phyloP scores from a whole-genome alignment of 2,888 invertebrate species.

The Andrena bicolor region DNA sequence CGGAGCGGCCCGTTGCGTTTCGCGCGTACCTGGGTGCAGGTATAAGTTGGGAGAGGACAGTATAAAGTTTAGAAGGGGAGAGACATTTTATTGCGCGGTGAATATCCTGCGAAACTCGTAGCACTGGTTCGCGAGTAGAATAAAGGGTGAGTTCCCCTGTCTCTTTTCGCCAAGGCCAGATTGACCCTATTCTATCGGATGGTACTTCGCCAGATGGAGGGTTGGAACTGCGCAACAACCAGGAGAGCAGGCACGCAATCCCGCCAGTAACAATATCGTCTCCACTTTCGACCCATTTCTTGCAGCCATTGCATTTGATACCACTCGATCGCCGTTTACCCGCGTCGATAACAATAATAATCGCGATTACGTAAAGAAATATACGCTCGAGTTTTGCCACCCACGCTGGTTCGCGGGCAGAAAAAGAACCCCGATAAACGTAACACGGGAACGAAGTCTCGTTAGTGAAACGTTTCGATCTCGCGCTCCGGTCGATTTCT shows the following conservation, averaged over 20 bases:
- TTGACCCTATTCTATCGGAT: too few species aligned
- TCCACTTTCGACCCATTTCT: constrained; percentile 60
- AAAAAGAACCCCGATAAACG: constrained; percentile 4
- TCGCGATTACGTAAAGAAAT: constrained; percentile 25
- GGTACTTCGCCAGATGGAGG: too few species aligned
- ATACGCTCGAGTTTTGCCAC: constrained; percentile 43
- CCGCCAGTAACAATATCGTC: constrained; percentile 58
- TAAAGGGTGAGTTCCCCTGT: too few species aligned
- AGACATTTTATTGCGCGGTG: too few species aligned
- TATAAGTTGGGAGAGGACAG: not conserved
- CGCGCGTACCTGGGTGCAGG: not conserved
- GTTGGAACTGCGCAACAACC: too few species aligned
- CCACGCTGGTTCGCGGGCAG: constrained; percentile 44
- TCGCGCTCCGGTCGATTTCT: constrained; percentile 9
- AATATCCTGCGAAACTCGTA: too few species aligned
- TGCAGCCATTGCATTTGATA: constrained; percentile 57
- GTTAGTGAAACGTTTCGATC: not conserved
- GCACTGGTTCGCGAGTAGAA: too few species aligned
- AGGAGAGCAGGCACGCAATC: too few species aligned
- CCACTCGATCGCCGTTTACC: constrained; percentile 44
- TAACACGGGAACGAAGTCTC: constrained; percentile 22
- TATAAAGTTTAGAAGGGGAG: not conserved
- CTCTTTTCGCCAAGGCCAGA: too few species aligned
- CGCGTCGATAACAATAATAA: constrained; percentile 48
- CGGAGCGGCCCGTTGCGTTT: not conserved